Percentiles rank a stretch among this genome's conserved stretches.
Conservation (phyloP, 1,140 invertebrate genomes). For the Hesperophylax magnus region DNA sequence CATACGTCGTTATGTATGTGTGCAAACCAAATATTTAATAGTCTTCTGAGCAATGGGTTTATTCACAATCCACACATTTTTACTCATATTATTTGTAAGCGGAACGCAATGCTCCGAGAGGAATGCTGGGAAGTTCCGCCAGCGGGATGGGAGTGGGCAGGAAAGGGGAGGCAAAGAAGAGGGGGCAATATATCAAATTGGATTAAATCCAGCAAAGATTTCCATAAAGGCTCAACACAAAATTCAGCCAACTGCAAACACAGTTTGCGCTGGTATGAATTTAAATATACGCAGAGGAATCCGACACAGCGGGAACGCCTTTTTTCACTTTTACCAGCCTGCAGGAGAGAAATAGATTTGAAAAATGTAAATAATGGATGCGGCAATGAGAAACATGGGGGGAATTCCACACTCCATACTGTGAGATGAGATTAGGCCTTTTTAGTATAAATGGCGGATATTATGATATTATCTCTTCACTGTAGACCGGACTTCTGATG, state of each 20-base stretch:
- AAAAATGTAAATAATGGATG: neutral
- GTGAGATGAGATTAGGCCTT: too few species aligned
- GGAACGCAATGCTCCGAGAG: neutral
- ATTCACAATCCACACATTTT: neutral
- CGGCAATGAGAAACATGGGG: neutral
- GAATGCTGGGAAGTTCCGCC: neutral
- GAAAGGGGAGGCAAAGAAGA: neutral
- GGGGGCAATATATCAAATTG: conserved; percentile 45
- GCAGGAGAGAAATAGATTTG: conserved; percentile 12
- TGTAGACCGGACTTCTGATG: too few species aligned
- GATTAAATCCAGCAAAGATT: conserved; percentile 45
- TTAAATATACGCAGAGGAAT: conserved; percentile 45
- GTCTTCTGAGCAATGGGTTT: too few species aligned
- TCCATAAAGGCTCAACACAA: conserved; percentile 42
- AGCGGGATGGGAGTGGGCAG: neutral
- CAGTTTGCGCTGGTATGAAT: conserved; percentile 51
- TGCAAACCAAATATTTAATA: too few species aligned
- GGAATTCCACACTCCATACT: too few species aligned
- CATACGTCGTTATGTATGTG: too few species aligned
- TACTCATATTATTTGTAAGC: neutral
- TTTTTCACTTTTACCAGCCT: conserved; percentile 9
- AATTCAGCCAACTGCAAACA: conserved; percentile 48
- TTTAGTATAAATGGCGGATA: too few species aligned
- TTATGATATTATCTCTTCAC: too few species aligned
- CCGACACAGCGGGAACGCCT: conserved; percentile 15